Evolutionary conservation across 2,888 invertebrate species (phyloP), one percentile per base, ranked within the genome.

Genomic region (Agrilus mali): DNA sequence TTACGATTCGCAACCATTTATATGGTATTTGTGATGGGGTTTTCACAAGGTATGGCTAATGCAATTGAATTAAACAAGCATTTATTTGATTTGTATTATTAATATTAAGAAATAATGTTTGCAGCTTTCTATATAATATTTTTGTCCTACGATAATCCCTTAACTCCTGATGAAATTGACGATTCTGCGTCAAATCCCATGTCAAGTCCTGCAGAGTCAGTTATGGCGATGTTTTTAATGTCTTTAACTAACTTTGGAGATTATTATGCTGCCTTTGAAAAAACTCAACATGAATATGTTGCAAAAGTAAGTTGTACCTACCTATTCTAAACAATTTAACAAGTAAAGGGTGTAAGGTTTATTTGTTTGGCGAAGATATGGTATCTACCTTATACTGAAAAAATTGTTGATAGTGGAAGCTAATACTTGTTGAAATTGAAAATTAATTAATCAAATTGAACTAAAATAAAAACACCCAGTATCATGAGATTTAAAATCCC

Each of bases 211-310:
- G 83, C 87, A 69, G 96, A 96, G 67, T 89, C 94, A 13, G 78
- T 96, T 32, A 90, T 97, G 78, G 93, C 93, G 1, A 95, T 97
- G 92, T 97, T 97, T 64, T 77, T 97, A 42, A 96, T 97, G 92
- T 97, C 96, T 0, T 75, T 97, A 56, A 93, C 95, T 2, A 94
- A 94, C 54, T 96, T 97, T 65, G 93, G 89, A 0, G 92, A 93
- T 60, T 93, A 95, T 62, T 97, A 92, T 60, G 80, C 81, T 31
- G 88, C 90, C 0, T 90, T 96, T 63, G 86, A 86, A 51, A 78
- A 82, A 53, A 92, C 94, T 1, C 82, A 86, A 56, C 88, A 94
- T 63, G 88, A 88, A 62, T 77, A 80, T 48, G 84, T 88, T 59
- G 92, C 89, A 12, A 94, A 94, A 75, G 88, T 88, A 71, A 59